phyloP scores from a whole-genome alignment of 2,797 vertebrate genomes.

The Malacoctenus gilli region DNA sequence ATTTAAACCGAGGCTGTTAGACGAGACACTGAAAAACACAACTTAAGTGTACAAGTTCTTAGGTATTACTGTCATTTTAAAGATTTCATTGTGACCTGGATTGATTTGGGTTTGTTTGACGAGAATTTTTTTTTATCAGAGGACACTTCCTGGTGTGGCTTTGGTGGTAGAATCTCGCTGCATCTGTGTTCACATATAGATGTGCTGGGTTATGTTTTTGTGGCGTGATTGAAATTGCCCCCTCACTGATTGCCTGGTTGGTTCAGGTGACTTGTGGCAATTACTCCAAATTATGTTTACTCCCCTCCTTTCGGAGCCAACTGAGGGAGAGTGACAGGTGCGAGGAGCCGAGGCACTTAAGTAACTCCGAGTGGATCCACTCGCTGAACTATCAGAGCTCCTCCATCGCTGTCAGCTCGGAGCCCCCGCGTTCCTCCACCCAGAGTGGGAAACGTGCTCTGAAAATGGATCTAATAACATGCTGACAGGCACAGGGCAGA shows the following conservation, averaged over 20 bases:
- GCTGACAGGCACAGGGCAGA: not conserved
- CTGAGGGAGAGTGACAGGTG: slow-evolving; percentile 42
- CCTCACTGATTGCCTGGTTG: slow-evolving; percentile 12
- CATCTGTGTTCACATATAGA: not conserved
- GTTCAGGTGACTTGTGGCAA: slow-evolving; percentile 29
- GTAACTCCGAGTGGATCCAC: slow-evolving; percentile 23
- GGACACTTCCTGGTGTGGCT: not conserved
- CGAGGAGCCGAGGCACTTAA: slow-evolving; percentile 15
- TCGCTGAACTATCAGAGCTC: slow-evolving; percentile 19
- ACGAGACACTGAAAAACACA: too few species aligned
- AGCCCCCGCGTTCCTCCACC: not conserved
- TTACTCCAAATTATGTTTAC: slow-evolving; percentile 25
- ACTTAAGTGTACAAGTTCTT: too few species aligned
- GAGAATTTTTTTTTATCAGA: too few species aligned
- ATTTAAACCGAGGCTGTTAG: too few species aligned
- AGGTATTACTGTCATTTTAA: too few species aligned
- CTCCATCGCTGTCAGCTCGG: slow-evolving; percentile 8
- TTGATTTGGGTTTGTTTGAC: too few species aligned
- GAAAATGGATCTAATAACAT: slow-evolving; percentile 18
- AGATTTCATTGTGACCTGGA: too few species aligned
- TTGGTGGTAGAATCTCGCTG: not conserved
- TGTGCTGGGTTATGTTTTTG: slow-evolving; percentile 18
- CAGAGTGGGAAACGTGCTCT: not conserved
- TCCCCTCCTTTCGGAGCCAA: slow-evolving; percentile 1
- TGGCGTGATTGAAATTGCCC: slow-evolving; percentile 7